Conservation (phyloP, 2,113 vertebrate species). For the Rhagologus leucostigma region DNA sequence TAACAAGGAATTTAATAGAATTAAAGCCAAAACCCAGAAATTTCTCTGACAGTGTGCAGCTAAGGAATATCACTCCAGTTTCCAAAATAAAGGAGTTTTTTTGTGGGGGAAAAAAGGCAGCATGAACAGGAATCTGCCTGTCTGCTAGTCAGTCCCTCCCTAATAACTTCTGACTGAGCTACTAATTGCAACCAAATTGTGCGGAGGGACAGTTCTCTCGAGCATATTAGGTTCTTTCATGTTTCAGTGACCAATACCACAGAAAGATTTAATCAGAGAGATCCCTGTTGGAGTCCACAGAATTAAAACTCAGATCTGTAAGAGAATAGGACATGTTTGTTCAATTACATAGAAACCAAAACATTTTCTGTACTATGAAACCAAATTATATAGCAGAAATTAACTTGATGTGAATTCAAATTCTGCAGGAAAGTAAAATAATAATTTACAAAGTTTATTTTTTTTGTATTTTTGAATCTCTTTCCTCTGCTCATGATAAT, state of each 20-base stretch:
- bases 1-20: neutral
- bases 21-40: neutral
- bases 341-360: neutral
- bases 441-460: rapidly evolving
- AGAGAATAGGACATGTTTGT: neutral
- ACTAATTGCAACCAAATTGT: constrained; percentile 7
- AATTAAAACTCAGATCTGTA: neutral
- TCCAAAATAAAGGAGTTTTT: neutral
- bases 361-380: neutral
- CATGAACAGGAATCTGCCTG: neutral
- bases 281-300: neutral
- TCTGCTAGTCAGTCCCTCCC: neutral
- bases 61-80: neutral
- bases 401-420: neutral
- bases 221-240: neutral
- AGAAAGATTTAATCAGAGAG: neutral
- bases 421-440: neutral
- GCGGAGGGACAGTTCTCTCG: neutral
- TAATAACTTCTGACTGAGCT: neutral
- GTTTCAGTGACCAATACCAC: neutral
- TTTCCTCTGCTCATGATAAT: neutral
- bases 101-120: neutral
- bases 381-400: neutral
- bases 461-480: neutral
- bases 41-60: neutral